A percentile compares a stretch with the other conserved stretches of the same genome.
These are phyloP conservation scores for Sesia bembeciformis DNA, from an alignment of 2,888 invertebrate genomes.

Conservation along the genomic window DNA sequence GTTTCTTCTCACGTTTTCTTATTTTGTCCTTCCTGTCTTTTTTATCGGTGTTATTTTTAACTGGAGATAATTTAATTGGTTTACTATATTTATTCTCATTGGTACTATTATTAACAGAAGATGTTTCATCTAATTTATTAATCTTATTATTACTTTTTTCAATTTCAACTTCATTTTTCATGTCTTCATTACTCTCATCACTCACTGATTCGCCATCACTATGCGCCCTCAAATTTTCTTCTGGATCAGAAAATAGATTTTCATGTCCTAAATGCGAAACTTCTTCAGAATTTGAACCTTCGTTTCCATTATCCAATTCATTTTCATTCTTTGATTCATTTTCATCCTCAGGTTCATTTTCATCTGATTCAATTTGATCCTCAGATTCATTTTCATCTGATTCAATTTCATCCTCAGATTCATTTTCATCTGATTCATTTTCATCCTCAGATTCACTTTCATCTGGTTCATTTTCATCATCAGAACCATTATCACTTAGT, in stretches of 20 bases:
- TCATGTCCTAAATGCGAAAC: background rate
- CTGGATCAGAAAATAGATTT: background rate
- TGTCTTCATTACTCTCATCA: background rate
- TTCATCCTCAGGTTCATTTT: conserved; percentile 3
- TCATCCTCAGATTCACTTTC: conserved; percentile 3
- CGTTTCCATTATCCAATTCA: background rate
- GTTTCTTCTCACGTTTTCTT: conserved; percentile 26
- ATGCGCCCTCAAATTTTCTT: background rate
- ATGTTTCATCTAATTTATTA: background rate
- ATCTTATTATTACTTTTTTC: background rate
- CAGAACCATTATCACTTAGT: conserved; percentile 3
- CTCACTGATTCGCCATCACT: background rate
- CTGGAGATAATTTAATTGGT: too few species aligned
- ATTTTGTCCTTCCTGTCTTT: background rate
- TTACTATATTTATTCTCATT: background rate
- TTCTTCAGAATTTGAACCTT: background rate
- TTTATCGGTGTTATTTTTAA: too few species aligned
- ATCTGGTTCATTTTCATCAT: conserved; percentile 12
- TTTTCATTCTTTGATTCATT: conserved; percentile 4
- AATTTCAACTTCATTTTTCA: background rate
- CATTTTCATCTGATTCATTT: conserved; percentile 4
- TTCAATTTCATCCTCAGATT: conserved; percentile 5
- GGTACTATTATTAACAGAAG: background rate
- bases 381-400: conserved; percentile 5
- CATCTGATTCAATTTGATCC: conserved; percentile 1